Evolutionary conservation across 2,113 vertebrate species (phyloP).

Genomic region (Albula goreensis): DNA sequence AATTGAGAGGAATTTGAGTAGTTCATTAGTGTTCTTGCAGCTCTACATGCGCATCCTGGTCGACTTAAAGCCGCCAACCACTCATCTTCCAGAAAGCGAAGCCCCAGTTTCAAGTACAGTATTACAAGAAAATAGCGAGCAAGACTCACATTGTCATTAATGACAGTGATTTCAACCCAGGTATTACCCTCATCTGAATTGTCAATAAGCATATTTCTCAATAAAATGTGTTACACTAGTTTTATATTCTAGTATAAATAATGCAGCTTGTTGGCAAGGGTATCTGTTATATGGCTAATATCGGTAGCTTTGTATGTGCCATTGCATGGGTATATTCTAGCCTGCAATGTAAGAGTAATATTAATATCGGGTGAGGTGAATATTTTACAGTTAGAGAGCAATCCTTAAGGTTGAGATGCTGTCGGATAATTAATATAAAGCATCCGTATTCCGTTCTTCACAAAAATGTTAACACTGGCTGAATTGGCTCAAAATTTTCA

Average conservation of each 20-base stretch:
- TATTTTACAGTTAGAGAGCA: no score
- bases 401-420: no score
- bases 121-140: background rate
- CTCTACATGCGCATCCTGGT: background rate
- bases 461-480: background rate
- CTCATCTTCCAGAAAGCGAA: background rate
- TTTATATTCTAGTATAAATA: background rate
- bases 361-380: no score
- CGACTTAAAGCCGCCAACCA: background rate
- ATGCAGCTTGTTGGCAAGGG: no score
- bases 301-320: no score
- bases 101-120: background rate
- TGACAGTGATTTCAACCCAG: background rate
- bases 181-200: background rate
- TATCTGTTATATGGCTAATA: no score
- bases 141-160: background rate
- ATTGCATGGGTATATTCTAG: no score
- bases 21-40: constrained; percentile 30
- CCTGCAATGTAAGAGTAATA: no score
- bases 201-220: background rate
- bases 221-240: background rate
- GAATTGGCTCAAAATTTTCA: background rate
- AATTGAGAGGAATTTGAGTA: constrained; percentile 48
- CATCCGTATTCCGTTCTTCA: no score
- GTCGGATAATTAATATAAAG: no score